A percentile compares a stretch with the other conserved stretches of the same genome.
Evolutionary conservation across 2,888 invertebrate species (phyloP).

Genomic region (Fragum sueziense): DNA sequence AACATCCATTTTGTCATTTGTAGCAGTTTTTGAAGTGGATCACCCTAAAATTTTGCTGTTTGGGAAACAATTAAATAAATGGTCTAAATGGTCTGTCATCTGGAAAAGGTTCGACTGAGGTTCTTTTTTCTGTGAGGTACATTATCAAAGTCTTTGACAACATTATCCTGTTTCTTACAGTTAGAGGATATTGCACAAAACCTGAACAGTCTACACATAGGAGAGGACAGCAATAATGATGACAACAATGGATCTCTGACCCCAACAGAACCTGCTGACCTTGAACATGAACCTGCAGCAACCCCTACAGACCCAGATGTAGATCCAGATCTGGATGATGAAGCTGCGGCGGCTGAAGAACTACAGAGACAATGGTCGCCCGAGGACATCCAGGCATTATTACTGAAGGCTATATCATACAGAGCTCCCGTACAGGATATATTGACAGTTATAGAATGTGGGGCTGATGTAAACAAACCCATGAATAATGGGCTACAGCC

Average conservation of each 20-base stretch:
- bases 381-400: conserved; percentile 46
- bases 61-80: too few relatives aligned
- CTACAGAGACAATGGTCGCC: conserved; percentile 29
- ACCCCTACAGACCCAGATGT: not conserved
- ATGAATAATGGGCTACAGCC: conserved; percentile 94
- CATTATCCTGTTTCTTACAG: conserved; percentile 5
- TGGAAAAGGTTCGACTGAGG: too few relatives aligned
- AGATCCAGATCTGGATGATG: conserved; percentile 4
- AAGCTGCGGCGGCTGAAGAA: not conserved
- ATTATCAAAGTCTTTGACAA: too few relatives aligned
- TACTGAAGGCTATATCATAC: conserved; percentile 94
- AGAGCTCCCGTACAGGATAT: conserved; percentile 94
- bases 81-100: too few relatives aligned
- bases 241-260: not conserved
- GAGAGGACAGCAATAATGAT: not conserved
- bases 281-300: not conserved
- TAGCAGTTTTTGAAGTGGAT: too few relatives aligned
- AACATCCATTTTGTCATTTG: too few relatives aligned
- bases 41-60: too few relatives aligned
- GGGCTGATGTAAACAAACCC: conserved; percentile 88
- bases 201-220: not conserved
- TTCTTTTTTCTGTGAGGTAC: too few relatives aligned
- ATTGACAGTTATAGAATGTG: conserved; percentile 91
- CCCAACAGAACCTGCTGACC: not conserved
- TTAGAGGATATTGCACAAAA: not conserved